These are phyloP conservation scores for Dendrocopos noguchii DNA, from an alignment of 2,113 vertebrate genomes.

Conservation along the genomic window DNA sequence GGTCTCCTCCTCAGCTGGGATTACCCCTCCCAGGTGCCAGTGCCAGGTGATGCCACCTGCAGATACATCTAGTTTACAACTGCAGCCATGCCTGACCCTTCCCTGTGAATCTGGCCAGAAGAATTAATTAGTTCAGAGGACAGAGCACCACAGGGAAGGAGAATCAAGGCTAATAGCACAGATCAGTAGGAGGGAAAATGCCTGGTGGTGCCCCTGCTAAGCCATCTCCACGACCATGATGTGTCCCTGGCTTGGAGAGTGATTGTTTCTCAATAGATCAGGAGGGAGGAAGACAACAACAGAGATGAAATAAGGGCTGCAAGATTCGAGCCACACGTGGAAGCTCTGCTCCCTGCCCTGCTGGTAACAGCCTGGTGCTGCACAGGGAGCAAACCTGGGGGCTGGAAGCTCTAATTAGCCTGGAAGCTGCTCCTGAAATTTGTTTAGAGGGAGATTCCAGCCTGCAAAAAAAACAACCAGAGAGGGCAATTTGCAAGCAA, in stretches of 20 bases:
- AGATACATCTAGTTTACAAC: not conserved
- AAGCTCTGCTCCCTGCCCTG: not conserved
- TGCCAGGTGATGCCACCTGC: not conserved
- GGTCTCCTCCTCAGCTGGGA: not conserved
- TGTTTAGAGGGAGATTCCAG: not conserved
- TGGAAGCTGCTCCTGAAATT: not conserved
- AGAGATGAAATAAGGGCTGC: not conserved
- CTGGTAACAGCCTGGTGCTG: not conserved
- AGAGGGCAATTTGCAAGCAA: not conserved
- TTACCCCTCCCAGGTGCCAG: not conserved
- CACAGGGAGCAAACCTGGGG: not conserved
- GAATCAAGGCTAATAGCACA: slow-evolving; percentile 61
- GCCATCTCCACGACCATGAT: slow-evolving; percentile 26
- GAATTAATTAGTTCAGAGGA: slow-evolving; percentile 60
- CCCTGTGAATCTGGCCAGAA: not conserved
- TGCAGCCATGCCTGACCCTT: not conserved
- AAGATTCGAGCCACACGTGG: not conserved
- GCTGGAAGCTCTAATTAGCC: not conserved
- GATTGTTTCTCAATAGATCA: slow-evolving; percentile 11
- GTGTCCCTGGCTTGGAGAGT: not conserved
- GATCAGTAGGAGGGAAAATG: slow-evolving; percentile 67
- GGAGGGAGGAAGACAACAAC: not conserved
- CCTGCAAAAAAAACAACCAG: not conserved
- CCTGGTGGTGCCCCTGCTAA: slow-evolving; percentile 29
- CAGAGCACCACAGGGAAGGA: slow-evolving; percentile 50